These are phyloP conservation scores for Oscheius sp. DNA, from an alignment of 2,888 invertebrate species.

Conservation along the genomic window DNA sequence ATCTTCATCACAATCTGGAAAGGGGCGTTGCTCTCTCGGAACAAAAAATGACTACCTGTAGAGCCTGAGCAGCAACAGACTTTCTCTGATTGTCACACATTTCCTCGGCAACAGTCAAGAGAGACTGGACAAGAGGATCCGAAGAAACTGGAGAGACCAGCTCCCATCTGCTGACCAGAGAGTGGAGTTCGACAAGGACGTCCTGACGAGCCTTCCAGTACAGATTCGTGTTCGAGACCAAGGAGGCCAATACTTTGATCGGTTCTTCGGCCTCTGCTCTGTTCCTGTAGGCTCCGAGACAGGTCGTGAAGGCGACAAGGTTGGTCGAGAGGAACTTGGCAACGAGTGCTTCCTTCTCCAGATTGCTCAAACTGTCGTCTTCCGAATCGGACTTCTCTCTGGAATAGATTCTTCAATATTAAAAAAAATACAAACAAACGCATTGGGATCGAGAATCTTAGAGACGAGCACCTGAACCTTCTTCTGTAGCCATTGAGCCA, in stretches of 20 bases:
- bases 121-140: slow-evolving; percentile 33
- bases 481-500: slow-evolving; percentile 50
- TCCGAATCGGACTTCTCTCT: slow-evolving; percentile 42
- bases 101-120: slow-evolving; percentile 44
- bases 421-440: slow-evolving; percentile 24
- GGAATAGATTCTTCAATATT: background rate
- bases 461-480: slow-evolving; percentile 38
- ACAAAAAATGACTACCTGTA: slow-evolving; percentile 34
- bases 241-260: background rate
- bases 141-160: slow-evolving; percentile 31
- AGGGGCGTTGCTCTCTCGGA: background rate
- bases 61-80: slow-evolving; percentile 48
- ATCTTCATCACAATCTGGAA: slow-evolving; percentile 40
- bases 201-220: slow-evolving; percentile 55
- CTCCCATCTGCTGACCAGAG: slow-evolving; percentile 45
- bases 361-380: slow-evolving; percentile 43
- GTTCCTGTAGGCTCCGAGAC: slow-evolving; percentile 40
- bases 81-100: slow-evolving; percentile 42
- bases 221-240: slow-evolving; percentile 32
- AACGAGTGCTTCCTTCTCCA: slow-evolving; percentile 48
- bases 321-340: slow-evolving; percentile 43
- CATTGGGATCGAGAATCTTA: slow-evolving; percentile 28
- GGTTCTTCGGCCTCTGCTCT: slow-evolving; percentile 13
- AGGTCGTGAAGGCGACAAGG: slow-evolving; percentile 43
- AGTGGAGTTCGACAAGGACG: slow-evolving; percentile 39